Percentiles rank a stretch among this genome's conserved stretches.
These are phyloP conservation scores for Porites lobata DNA, from an alignment of 92 coral and sea anemone genomes.

Conservation along the genomic window DNA sequence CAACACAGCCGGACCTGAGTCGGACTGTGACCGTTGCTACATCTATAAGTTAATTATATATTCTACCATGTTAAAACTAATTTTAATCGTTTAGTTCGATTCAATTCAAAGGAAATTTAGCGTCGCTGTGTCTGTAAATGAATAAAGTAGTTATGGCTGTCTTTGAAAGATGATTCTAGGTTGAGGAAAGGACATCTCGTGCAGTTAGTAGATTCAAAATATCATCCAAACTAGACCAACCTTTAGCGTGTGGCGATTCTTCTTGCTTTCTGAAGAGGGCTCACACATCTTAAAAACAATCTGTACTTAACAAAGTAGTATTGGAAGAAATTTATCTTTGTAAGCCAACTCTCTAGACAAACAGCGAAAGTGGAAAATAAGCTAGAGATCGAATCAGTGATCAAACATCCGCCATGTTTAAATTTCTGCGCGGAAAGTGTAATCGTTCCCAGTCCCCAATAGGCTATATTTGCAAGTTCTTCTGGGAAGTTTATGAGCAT, in stretches of 20 bases:
- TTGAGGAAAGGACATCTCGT: too few relatives aligned
- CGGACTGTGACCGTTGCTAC: too few relatives aligned
- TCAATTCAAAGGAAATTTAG: too few relatives aligned
- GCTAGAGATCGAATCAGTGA: slow-evolving; percentile 15
- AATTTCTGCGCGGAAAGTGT: slow-evolving; percentile 42
- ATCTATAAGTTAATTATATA: too few relatives aligned
- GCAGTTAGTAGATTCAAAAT: too few relatives aligned
- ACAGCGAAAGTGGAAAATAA: not conserved
- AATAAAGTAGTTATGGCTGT: not conserved
- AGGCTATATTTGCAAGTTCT: not conserved
- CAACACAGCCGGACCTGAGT: not conserved
- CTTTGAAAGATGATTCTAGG: not conserved
- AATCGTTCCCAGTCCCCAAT: slow-evolving; percentile 16
- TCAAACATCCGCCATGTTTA: slow-evolving; percentile 44
- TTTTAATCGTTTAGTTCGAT: too few relatives aligned
- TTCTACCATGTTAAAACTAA: too few relatives aligned
- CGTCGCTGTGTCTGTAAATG: too few relatives aligned
- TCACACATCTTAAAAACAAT: slow-evolving; percentile 2
- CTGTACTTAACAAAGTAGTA: not conserved
- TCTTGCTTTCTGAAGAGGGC: slow-evolving; percentile 16
- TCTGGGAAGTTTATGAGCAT: slow-evolving; percentile 3
- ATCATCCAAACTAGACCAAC: not conserved
- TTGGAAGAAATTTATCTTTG: not conserved
- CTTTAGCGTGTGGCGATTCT: slow-evolving; percentile 17
- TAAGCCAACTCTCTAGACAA: not conserved